Base-by-base conservation (phyloP, 2,113 vertebrate genomes). In the Salvelinus alpinus region DNA sequence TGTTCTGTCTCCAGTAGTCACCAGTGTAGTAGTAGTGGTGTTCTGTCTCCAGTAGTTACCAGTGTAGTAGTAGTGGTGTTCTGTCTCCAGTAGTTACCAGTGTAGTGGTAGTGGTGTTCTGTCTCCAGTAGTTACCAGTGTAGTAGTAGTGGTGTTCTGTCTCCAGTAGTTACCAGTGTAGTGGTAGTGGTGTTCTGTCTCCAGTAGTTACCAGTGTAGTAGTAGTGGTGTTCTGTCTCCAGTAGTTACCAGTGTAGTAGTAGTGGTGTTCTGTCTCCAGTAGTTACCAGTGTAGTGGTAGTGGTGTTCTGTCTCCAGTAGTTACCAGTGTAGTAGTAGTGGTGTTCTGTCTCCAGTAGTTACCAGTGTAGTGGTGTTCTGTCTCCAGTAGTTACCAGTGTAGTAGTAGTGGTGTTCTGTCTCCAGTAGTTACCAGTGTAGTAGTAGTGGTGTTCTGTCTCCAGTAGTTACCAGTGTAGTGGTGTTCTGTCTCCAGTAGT, bases 21-120 rank as follows among this genome's bases (percentile, higher is more conserved):
- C 31, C 31, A 70, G 73, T 7, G 22, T 67, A 27, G 51, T 27
- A 27, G 27, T 65, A 80, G 71, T 29, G 16, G 34, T 29, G 78
- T 78, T 71, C 80, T 79, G 18, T 34, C 77, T 72, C 48, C 73
- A n/a, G 31, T 34, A 79, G 68, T 81, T 72, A 74, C 13, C 80
- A 31, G 77, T 48, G 47, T 31, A 31, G 31, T 31, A 31, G 22
- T 66, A 54, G 27, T 81, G 47, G 79, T 34, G 78, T 78, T 71
- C 80, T 79, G 18, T 34, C 77, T 72, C 48, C 73, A n/a, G 31
- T 34, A 79, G 68, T 81, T 72, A 74, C 13, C 80, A 44, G 77
- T 48, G 47, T 31, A 31, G 29, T 31, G 0, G 27, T 27, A 27
- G 27, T 3, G 1, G 64, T 67, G 78, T 78, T 71, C 80, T 79